A percentile compares a stretch with the other conserved stretches of the same genome.
Conservation (phyloP, 2,888 invertebrate species). For the Acleris laterana region DNA sequence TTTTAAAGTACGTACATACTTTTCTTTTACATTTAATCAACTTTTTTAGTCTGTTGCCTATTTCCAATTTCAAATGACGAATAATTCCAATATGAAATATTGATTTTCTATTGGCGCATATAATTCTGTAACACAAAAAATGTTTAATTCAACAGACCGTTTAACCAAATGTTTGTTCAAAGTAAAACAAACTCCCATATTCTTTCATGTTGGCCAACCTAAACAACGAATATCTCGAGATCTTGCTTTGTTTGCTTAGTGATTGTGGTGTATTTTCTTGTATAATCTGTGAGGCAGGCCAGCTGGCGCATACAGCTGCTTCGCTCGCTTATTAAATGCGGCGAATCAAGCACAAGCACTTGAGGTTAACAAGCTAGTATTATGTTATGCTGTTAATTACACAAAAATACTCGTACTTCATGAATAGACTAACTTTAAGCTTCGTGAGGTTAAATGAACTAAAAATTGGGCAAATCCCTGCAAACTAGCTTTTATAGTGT, state of each 20-base stretch:
- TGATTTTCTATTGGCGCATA: background rate
- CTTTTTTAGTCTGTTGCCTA: too few relatives aligned
- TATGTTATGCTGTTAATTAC: conserved; percentile 9
- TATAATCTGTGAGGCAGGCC: conserved; percentile 62
- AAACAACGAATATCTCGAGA: conserved; percentile 55
- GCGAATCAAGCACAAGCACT: conserved; percentile 32
- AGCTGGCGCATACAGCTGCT: conserved; percentile 55
- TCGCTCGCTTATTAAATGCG: conserved; percentile 31
- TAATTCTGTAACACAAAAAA: conserved; percentile 41
- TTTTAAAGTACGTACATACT: too few relatives aligned
- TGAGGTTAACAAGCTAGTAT: conserved; percentile 29
- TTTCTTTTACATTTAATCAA: too few relatives aligned
- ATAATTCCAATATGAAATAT: background rate
- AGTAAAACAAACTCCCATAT: conserved; percentile 59
- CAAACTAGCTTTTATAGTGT: too few relatives aligned
- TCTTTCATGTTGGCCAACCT: conserved; percentile 50
- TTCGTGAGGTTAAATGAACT: too few relatives aligned
- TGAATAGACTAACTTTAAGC: too few relatives aligned
- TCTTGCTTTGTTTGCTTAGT: conserved; percentile 70
- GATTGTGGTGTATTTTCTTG: conserved; percentile 59
- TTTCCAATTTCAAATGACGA: background rate
- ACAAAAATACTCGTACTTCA: conserved; percentile 18
- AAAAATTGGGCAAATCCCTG: too few relatives aligned
- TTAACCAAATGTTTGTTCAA: conserved; percentile 61
- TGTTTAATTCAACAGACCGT: conserved; percentile 57